Conservation (phyloP, 2,888 invertebrate species). For the Pecten maximus region DNA sequence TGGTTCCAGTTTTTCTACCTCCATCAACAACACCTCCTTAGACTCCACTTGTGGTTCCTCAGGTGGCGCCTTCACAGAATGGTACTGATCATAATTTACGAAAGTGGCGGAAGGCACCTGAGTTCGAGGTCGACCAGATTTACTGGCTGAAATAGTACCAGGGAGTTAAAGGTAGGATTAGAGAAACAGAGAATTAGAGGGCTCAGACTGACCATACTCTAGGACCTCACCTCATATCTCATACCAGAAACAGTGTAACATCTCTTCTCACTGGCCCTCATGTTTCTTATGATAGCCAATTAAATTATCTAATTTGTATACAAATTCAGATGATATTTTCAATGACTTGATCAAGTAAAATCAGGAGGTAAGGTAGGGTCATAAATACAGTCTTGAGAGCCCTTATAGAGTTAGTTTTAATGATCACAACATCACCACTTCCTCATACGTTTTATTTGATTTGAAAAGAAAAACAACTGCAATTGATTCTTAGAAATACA, state of each 20-base stretch:
- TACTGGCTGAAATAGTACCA: slow-evolving; percentile 54
- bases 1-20: slow-evolving; percentile 15
- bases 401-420: neutral
- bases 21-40: neutral
- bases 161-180: neutral
- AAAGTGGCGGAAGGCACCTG: slow-evolving; percentile 71
- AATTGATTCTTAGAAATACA: no score
- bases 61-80: neutral
- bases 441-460: no score
- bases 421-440: neutral
- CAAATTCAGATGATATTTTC: neutral
- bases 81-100: slow-evolving; percentile 63
- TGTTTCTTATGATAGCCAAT: no score
- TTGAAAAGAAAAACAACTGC: no score
- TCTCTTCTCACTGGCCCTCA: neutral
- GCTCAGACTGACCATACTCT: neutral
- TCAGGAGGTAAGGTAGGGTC: neutral
- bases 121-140: slow-evolving; percentile 62
- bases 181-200: neutral
- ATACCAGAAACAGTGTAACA: neutral
- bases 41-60: slow-evolving; percentile 22
- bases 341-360: neutral
- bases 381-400: neutral
- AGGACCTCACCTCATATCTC: neutral
- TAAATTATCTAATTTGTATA: no score